phyloP scores from a whole-genome alignment of 2,113 vertebrate genomes.

The Anseranas semipalmata region DNA sequence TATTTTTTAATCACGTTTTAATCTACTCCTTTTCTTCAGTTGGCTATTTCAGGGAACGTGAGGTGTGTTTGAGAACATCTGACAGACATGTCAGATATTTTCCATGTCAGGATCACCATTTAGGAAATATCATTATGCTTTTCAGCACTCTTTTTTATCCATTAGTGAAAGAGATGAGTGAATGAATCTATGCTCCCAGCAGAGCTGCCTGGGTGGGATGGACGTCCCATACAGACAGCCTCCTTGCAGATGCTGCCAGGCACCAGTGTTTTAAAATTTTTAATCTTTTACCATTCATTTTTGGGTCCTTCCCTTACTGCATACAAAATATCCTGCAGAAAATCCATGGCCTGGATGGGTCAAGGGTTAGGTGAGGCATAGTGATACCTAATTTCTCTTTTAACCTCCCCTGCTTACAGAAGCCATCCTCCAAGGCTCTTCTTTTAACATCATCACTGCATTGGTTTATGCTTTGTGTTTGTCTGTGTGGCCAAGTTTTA shows the following conservation, averaged over 20 bases:
- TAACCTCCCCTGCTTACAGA: neutral
- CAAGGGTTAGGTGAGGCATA: neutral
- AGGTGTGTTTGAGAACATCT: neutral
- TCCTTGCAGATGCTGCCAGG: neutral
- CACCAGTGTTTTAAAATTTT: neutral
- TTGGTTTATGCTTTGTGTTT: neutral
- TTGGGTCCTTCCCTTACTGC: neutral
- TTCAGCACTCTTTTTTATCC: neutral
- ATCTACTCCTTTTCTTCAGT: neutral
- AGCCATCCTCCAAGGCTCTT: neutral
- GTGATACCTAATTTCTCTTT: neutral
- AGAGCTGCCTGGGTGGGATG: neutral
- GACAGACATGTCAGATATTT: neutral
- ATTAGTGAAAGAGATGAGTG: neutral
- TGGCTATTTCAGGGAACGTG: neutral
- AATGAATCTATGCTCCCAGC: neutral
- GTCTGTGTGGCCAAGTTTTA: accelerated
- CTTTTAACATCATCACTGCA: neutral
- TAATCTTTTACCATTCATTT: neutral
- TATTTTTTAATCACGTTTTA: neutral
- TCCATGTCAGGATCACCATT: neutral
- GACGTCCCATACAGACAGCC: neutral
- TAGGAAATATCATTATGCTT: neutral
- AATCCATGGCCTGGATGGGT: neutral
- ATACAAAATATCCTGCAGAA: neutral